Evolutionary conservation across 2,113 vertebrate species (phyloP).

Genomic region (Cyanoramphus novaezelandiae): DNA sequence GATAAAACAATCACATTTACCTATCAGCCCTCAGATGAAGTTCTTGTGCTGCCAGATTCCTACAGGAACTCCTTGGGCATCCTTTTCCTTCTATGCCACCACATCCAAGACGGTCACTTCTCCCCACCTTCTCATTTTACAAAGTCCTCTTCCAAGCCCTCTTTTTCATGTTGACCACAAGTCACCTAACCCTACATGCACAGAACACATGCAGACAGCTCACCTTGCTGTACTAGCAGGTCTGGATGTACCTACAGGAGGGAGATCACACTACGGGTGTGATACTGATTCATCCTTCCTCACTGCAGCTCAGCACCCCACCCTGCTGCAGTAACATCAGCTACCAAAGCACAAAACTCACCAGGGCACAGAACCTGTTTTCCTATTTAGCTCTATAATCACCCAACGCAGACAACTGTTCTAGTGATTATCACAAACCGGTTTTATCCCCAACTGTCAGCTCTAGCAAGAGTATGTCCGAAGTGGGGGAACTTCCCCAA

Average conservation of each 20-base stretch:
- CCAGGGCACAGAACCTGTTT: neutral
- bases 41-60: neutral
- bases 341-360: neutral
- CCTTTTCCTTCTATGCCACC: neutral
- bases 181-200: accelerated
- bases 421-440: neutral
- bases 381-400: neutral
- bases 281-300: neutral
- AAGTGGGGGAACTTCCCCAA: neutral
- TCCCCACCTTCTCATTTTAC: neutral
- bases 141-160: neutral
- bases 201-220: accelerated
- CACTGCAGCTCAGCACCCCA: neutral
- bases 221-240: neutral
- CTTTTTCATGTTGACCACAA: accelerated
- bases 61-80: neutral
- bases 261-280: neutral
- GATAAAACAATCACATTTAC: neutral
- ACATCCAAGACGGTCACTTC: neutral
- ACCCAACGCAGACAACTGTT: neutral
- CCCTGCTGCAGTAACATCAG: neutral
- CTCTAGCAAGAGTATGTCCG: neutral
- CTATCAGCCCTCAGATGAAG: neutral
- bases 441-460: neutral
- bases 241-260: neutral